Conservation (phyloP, 2,797 vertebrate species). For the Typhlichthys eigenmanni region DNA sequence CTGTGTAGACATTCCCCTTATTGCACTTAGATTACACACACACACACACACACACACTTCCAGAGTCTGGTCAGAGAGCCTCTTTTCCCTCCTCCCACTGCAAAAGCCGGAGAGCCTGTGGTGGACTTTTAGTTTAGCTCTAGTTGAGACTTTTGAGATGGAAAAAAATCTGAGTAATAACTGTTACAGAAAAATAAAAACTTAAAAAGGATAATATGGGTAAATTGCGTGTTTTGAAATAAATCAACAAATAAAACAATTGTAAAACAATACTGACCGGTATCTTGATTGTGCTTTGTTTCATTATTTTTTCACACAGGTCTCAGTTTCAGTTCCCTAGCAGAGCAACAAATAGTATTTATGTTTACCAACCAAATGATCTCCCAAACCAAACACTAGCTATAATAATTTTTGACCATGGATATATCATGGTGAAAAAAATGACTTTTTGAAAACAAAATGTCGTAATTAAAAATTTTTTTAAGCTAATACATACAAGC, state of each 20-base stretch:
- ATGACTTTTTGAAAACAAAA: background rate
- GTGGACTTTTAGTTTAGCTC: constrained; percentile 80
- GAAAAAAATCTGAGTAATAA: constrained; percentile 82
- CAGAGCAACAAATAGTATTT: background rate
- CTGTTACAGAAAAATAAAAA: constrained; percentile 84
- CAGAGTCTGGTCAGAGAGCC: constrained; percentile 68
- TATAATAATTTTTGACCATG: background rate
- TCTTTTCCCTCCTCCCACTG: constrained; percentile 77
- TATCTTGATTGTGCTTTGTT: constrained; percentile 54
- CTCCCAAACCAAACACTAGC: too few species aligned
- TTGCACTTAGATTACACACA: constrained; percentile 57
- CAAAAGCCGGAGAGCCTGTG: constrained; percentile 80
- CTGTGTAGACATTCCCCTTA: constrained; percentile 66
- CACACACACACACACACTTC: constrained; percentile 25
- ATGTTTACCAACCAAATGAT: too few species aligned
- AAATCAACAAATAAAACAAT: constrained; percentile 83
- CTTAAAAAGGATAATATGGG: constrained; percentile 82
- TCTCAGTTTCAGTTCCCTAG: background rate
- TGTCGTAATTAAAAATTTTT: too few species aligned
- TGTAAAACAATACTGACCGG: constrained; percentile 70
- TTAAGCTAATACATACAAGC: too few species aligned
- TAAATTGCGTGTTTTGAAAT: constrained; percentile 86
- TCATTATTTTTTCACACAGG: constrained; percentile 27
- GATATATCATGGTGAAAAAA: background rate
- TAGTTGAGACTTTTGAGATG: constrained; percentile 77